Conservation (phyloP, 2,888 invertebrate genomes). For the Dicyrtomina minuta region DNA sequence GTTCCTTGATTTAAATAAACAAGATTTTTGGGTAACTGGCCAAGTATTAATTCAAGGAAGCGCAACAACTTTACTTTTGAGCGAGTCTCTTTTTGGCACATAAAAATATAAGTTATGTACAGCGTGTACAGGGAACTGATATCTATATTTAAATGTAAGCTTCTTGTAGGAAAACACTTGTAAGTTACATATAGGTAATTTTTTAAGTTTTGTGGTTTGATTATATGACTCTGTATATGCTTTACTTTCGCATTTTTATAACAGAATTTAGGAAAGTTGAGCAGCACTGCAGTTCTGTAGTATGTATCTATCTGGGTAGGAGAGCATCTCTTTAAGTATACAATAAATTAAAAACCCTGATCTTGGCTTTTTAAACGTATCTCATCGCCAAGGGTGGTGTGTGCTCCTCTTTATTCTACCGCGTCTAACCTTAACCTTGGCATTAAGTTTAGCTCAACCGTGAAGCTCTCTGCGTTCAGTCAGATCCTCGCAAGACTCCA, state of each 20-base stretch:
- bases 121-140: too few species aligned
- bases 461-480: background rate
- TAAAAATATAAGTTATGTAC: too few species aligned
- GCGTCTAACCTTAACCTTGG: constrained; percentile 23
- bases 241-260: too few species aligned
- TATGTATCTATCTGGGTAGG: background rate
- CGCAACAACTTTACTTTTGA: background rate
- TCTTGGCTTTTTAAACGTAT: background rate
- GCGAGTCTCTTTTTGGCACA: background rate
- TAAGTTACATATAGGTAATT: too few species aligned
- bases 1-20: constrained; percentile 18
- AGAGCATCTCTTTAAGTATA: background rate
- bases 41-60: constrained; percentile 13
- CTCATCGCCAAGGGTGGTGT: constrained; percentile 1
- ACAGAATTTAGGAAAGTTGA: background rate
- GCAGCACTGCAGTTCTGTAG: background rate
- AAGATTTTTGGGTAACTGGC: constrained; percentile 20
- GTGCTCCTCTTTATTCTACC: constrained; percentile 17
- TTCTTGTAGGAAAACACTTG: too few species aligned
- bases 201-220: too few species aligned
- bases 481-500: too few species aligned
- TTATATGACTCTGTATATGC: too few species aligned
- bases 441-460: constrained; percentile 26
- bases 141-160: too few species aligned
- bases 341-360: background rate